These are phyloP conservation scores for Timandra comae DNA, from an alignment of 2,888 invertebrate species.

Conservation along the genomic window DNA sequence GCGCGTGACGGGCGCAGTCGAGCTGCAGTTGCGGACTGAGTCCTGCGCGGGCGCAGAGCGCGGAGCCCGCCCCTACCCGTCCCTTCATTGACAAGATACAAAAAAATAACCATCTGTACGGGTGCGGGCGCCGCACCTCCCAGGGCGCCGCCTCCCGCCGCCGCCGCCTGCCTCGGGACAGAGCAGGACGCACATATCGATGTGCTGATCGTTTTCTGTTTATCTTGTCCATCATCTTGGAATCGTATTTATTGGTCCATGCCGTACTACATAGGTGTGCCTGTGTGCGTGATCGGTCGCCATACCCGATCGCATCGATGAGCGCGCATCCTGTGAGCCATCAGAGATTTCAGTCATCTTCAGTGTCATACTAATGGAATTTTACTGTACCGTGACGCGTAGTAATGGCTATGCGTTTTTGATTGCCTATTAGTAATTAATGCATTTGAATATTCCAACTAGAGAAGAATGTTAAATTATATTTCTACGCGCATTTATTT, in stretches of 20 bases:
- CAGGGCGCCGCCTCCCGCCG: conserved; percentile 54
- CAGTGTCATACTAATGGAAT: conserved; percentile 29
- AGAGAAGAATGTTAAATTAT: too few relatives aligned
- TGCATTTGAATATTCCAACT: too few relatives aligned
- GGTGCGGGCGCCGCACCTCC: conserved; percentile 47
- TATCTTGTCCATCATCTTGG: conserved; percentile 68
- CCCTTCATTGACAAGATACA: conserved; percentile 74
- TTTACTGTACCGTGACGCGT: conserved; percentile 21
- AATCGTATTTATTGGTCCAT: conserved; percentile 44
- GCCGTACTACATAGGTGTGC: conserved; percentile 37
- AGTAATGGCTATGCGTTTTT: conserved; percentile 14
- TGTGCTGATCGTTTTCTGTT: conserved; percentile 53
- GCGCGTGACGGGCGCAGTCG: conserved; percentile 45
- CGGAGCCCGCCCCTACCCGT: conserved; percentile 64
- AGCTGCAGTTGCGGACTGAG: conserved; percentile 46
- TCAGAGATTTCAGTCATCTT: conserved; percentile 29
- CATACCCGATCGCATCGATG: conserved; percentile 59
- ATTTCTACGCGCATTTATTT: too few relatives aligned
- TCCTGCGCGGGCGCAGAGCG: conserved; percentile 41
- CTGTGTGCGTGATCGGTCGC: conserved; percentile 43
- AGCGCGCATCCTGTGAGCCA: conserved; percentile 54
- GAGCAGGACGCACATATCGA: conserved; percentile 36
- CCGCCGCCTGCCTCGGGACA: conserved; percentile 32
- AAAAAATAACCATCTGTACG: conserved; percentile 66
- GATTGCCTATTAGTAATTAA: conserved; percentile 12